phyloP scores from a whole-genome alignment of 2,888 invertebrate species.

The Norana najaformis region DNA sequence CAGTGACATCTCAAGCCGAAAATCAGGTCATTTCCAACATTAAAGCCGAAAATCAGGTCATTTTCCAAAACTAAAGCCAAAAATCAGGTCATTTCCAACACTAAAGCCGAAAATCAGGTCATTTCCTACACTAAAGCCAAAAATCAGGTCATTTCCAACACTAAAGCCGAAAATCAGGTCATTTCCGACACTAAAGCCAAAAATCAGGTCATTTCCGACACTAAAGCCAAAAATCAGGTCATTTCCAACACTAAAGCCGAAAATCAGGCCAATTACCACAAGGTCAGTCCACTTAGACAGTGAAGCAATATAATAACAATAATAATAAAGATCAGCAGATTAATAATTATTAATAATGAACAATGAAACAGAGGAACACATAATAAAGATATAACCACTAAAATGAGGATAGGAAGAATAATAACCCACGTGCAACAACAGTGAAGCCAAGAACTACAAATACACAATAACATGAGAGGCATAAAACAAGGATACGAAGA shows the following conservation, averaged over 20 bases:
- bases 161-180: neutral
- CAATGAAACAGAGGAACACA: slow-evolving; percentile 1
- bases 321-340: no score
- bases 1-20: neutral
- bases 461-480: neutral
- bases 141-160: no score
- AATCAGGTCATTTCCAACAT: no score
- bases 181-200: no score
- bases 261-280: neutral
- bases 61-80: no score
- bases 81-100: no score
- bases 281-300: neutral
- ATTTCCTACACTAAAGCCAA: no score
- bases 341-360: neutral
- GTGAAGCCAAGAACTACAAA: no score
- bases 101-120: neutral
- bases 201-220: no score
- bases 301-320: neutral
- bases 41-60: neutral
- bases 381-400: neutral
- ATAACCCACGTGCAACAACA: neutral
- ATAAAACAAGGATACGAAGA: neutral
- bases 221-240: neutral
- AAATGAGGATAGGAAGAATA: neutral
- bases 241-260: no score